Evolutionary conservation across 2,888 invertebrate species (phyloP).

Genomic region (Aradus depressus): DNA sequence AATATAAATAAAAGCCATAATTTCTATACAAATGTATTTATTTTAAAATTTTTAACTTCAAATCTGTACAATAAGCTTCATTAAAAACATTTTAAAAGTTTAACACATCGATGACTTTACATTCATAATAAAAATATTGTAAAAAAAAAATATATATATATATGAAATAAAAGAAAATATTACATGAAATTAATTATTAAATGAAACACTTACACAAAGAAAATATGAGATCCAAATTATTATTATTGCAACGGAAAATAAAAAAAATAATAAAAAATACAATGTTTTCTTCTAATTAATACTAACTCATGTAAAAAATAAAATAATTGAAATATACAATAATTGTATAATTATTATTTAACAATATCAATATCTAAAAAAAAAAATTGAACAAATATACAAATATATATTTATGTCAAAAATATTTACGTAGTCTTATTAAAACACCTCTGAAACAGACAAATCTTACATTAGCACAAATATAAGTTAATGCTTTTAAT

Average conservation of each 20-base stretch:
- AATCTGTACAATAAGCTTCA: constrained; percentile 20
- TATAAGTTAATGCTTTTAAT: too few species aligned
- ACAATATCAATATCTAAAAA: constrained; percentile 15
- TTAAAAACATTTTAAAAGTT: constrained; percentile 10
- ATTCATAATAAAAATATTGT: constrained; percentile 2
- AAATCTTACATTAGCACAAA: too few species aligned
- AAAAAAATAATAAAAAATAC: constrained; percentile 13
- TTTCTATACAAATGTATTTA: constrained; percentile 12
- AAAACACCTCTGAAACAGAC: constrained; percentile 13
- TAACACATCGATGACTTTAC: constrained; percentile 9
- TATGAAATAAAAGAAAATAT: too few species aligned
- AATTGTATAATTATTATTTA: too few species aligned
- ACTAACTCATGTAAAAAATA: too few species aligned
- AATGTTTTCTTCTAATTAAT: constrained; percentile 10
- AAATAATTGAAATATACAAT: too few species aligned
- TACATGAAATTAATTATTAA: constrained; percentile 1
- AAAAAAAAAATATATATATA: constrained; percentile 6
- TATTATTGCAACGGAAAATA: constrained; percentile 15
- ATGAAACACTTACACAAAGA: constrained; percentile 7
- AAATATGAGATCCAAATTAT: constrained; percentile 19
- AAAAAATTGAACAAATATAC: too few species aligned
- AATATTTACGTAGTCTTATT: constrained; percentile 15
- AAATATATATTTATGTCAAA: constrained; percentile 17
- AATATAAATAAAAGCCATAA: background rate
- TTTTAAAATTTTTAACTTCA: constrained; percentile 19